Percentiles rank a stretch among this genome's conserved stretches.
Conservation (phyloP, 2,797 vertebrate species). For the Dendrocincla fuliginosa region DNA sequence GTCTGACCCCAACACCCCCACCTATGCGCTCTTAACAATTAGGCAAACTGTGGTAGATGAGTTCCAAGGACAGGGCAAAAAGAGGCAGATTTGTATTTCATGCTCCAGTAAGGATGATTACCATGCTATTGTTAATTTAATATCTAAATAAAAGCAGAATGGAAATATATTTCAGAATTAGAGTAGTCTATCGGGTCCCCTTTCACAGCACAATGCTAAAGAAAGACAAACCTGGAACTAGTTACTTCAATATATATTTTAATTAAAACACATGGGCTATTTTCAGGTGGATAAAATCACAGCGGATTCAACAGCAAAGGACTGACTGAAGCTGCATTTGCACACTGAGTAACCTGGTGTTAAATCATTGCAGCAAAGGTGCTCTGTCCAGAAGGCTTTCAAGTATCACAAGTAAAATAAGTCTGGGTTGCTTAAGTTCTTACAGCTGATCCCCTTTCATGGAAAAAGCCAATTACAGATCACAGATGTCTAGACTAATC, state of each 20-base stretch:
- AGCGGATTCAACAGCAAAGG: conserved; percentile 11
- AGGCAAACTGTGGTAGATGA: conserved; percentile 39
- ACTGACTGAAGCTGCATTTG: conserved; percentile 4
- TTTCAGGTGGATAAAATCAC: conserved; percentile 56
- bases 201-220: not conserved
- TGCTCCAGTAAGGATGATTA: conserved; percentile 56
- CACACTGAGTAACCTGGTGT: conserved; percentile 1
- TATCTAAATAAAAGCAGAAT: conserved; percentile 54
- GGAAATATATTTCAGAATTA: conserved; percentile 5
- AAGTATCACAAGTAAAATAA: conserved; percentile 63
- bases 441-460: conserved; percentile 65
- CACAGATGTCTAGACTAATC: conserved; percentile 70
- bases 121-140: conserved; percentile 51
- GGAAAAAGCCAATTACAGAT: conserved; percentile 71
- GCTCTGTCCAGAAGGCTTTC: conserved; percentile 57
- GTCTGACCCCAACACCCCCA: not conserved
- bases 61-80: conserved; percentile 39
- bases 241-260: conserved; percentile 38
- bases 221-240: conserved; percentile 25
- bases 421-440: conserved; percentile 70
- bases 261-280: conserved; percentile 45
- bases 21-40: conserved; percentile 32
- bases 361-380: conserved; percentile 60
- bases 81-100: conserved; percentile 62
- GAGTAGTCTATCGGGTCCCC: not conserved